Percentiles rank a stretch among this genome's conserved stretches.
Evolutionary conservation across 1,140 invertebrate species (phyloP).

Genomic region (Bactericera cockerelli): DNA sequence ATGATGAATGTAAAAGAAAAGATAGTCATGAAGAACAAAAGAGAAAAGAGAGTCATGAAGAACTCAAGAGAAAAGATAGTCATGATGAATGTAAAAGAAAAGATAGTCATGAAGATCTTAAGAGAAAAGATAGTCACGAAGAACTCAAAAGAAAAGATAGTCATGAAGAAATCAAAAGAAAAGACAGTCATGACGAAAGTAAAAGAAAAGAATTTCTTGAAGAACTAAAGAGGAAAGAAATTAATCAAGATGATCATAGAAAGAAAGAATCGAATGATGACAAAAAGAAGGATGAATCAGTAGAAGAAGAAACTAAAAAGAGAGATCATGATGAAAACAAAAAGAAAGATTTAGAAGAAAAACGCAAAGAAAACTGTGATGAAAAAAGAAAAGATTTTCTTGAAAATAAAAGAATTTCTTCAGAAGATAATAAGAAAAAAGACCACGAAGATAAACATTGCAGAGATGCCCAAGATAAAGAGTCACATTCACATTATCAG

Average conservation of each 20-base stretch:
- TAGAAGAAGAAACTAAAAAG: conserved; percentile 13
- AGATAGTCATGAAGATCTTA: conserved; percentile 19
- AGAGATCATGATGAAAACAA: conserved; percentile 13
- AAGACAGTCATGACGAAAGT: conserved; percentile 29
- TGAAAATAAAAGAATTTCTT: conserved; percentile 17
- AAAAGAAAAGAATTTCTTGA: conserved; percentile 19
- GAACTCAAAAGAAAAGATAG: conserved; percentile 28
- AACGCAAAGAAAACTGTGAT: conserved; percentile 15
- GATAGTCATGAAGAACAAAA: no score
- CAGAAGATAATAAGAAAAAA: no score
- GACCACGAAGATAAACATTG: conserved; percentile 24
- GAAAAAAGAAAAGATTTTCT: conserved; percentile 9
- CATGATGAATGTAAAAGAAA: conserved; percentile 25
- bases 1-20: no score
- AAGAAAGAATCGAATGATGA: conserved; percentile 9
- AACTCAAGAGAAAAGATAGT: conserved; percentile 21
- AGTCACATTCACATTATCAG: conserved; percentile 2
- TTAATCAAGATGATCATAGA: conserved; percentile 12
- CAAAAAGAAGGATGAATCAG: conserved; percentile 13
- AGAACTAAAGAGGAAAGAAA: conserved; percentile 16
- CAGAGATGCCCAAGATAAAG: not conserved
- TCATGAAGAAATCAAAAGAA: conserved; percentile 31
- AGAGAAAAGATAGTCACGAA: conserved; percentile 19
- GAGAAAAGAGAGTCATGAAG: conserved; percentile 23
- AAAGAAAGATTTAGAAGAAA: conserved; percentile 11